These are phyloP conservation scores for Marisa cornuarietis DNA, from an alignment of 1,140 invertebrate species.

Conservation along the genomic window DNA sequence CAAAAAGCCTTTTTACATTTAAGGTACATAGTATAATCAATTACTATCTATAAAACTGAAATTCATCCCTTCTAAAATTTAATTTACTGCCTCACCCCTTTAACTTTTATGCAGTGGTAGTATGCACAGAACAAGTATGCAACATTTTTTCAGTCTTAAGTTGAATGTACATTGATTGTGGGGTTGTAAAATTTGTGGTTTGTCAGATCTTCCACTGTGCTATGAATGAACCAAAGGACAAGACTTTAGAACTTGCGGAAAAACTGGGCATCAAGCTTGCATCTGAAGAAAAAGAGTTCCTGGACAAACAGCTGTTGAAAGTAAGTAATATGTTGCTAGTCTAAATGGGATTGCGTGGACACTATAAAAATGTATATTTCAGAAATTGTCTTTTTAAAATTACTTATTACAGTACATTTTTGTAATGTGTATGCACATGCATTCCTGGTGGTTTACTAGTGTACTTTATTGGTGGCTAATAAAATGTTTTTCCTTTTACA, in stretches of 20 bases:
- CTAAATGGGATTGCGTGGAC: too few species aligned
- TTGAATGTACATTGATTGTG: background rate
- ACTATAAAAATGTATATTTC: too few species aligned
- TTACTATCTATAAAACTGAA: too few species aligned
- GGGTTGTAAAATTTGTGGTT: slow-evolving; percentile 15
- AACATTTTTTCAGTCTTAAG: background rate
- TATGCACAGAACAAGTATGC: too few species aligned
- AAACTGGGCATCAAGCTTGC: slow-evolving; percentile 91
- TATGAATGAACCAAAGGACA: slow-evolving; percentile 98
- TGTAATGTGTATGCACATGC: background rate
- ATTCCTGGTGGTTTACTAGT: background rate
- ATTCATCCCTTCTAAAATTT: too few species aligned
- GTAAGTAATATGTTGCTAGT: slow-evolving; percentile 65
- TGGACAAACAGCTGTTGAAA: slow-evolving; percentile 70
- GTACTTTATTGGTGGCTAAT: background rate
- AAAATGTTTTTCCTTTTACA: slow-evolving; percentile 25
- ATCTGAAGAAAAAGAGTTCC: slow-evolving; percentile 95
- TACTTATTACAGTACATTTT: too few species aligned
- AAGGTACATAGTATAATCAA: too few species aligned
- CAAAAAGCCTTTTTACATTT: too few species aligned
- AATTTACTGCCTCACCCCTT: too few species aligned
- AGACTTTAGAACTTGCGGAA: slow-evolving; percentile 77
- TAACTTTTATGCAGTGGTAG: too few species aligned
- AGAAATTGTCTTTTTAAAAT: too few species aligned
- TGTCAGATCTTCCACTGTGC: slow-evolving; percentile 89